A percentile compares a stretch with the other conserved stretches of the same genome.
These are phyloP conservation scores for Chaetogeoica ovagalla DNA, from an alignment of 2,888 invertebrate species.

Conservation along the genomic window DNA sequence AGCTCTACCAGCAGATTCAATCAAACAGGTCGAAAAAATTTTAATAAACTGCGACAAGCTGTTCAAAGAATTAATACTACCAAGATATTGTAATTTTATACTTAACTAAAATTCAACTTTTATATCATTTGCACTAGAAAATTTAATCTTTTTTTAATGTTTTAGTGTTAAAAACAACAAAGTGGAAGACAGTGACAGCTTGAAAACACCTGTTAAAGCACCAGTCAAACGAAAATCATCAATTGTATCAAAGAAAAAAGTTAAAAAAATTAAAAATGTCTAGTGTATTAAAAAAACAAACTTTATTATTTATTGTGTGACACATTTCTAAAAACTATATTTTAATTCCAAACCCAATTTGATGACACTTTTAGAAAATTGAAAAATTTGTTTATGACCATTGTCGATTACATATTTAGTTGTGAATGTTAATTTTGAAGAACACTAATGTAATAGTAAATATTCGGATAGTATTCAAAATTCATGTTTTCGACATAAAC, in stretches of 20 bases:
- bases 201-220: conserved; percentile 13
- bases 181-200: neutral
- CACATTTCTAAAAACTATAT: neutral
- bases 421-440: too few species aligned
- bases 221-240: conserved; percentile 47
- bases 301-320: neutral
- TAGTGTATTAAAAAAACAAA: conserved; percentile 13
- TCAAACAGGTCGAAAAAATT: conserved; percentile 38
- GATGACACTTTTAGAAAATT: neutral
- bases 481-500: too few species aligned
- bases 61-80: conserved; percentile 31
- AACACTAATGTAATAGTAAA: too few species aligned
- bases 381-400: too few species aligned
- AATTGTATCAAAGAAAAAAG: conserved; percentile 39
- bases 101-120: neutral
- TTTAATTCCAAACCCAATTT: neutral
- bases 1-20: conserved; percentile 30
- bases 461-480: too few species aligned
- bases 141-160: neutral
- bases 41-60: conserved; percentile 24
- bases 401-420: too few species aligned
- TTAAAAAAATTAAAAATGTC: conserved; percentile 52
- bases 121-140: neutral
- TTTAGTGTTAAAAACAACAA: conserved; percentile 21
- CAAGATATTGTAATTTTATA: conserved; percentile 20